Conservation (phyloP, 2,888 invertebrate species). For the Panorpa germanica region DNA sequence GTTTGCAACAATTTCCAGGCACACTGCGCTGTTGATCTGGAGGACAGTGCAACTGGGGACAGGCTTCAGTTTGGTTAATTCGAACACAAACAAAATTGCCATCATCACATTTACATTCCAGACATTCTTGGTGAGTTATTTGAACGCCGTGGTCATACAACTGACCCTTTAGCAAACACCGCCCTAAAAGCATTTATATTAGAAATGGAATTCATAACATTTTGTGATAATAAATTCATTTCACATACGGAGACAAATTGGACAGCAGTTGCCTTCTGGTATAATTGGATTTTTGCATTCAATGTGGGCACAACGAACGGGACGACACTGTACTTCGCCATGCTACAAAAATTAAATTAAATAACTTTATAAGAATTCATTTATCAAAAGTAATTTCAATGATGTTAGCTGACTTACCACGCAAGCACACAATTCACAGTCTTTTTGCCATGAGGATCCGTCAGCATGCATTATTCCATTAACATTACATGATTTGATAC, state of each 20-base stretch:
- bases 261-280: slow-evolving; percentile 67
- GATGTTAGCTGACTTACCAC: too few relatives aligned
- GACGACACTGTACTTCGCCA: slow-evolving; percentile 69
- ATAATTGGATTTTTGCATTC: slow-evolving; percentile 66
- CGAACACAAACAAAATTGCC: slow-evolving; percentile 62
- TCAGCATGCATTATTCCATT: slow-evolving; percentile 67
- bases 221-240: slow-evolving; percentile 7
- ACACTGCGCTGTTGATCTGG: slow-evolving; percentile 59
- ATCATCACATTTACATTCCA: slow-evolving; percentile 66
- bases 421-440: slow-evolving; percentile 78
- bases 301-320: slow-evolving; percentile 57
- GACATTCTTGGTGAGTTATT: slow-evolving; percentile 53
- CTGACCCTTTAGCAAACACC: slow-evolving; percentile 45
- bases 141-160: slow-evolving; percentile 65
- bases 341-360: slow-evolving; percentile 32
- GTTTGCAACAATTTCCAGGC: slow-evolving; percentile 76
- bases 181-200: slow-evolving; percentile 30
- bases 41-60: slow-evolving; percentile 63
- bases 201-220: slow-evolving; percentile 6
- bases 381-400: slow-evolving; percentile 8
- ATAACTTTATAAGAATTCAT: slow-evolving; percentile 7
- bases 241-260: slow-evolving; percentile 66
- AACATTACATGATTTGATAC: slow-evolving; percentile 69
- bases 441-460: slow-evolving; percentile 68
- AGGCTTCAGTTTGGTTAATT: slow-evolving; percentile 50